Evolutionary conservation across 2,797 vertebrate genomes (phyloP), one percentile per base, ranked within the genome.

Genomic region (Emys orbicularis): DNA sequence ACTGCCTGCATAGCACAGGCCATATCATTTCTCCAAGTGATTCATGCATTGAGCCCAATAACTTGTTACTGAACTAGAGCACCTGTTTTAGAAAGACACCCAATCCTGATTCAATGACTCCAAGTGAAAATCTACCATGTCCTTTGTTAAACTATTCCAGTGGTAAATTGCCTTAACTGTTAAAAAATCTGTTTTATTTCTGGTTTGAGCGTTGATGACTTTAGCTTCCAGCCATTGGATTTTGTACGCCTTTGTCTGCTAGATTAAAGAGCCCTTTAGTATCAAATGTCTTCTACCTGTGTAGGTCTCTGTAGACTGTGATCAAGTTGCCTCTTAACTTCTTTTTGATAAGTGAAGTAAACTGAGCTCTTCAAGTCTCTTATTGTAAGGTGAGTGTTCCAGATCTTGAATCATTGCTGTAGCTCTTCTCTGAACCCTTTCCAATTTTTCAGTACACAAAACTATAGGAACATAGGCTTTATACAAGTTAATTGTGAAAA

Each of bases 131-230:
- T 83, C 47, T 65, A 50, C 15, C 54, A 72, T 25, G 50, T 83
- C 8, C 2, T 10, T 92, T 85, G 92, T 92, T 90, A 87, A 56
- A 77, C 72, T 92, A 9, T 21, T 88, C 25, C 50, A 34, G 19
- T 37, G 19, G 50, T 72, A 84, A 94, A 91, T 72, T 87, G 41
- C 50, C 81, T 90, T 47, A 18, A 81, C n/a, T 81, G 37, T 53
- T 72, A 65, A 89, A 90, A 76, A 31, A 15, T 77, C 49, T n/a
- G 27, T 81, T 37, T 50, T 93, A 57, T 85, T 94, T 92, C 91
- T 79, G 74, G 34, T 18, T 41, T 87, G 47, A 93, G 68, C 25
- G 82, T 74, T 15, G 18, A 52, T 94, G 65, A 5, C 50, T 91
- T 84, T 6, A 13, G 6, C 87, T 81, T 91, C 68, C 81, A 84